Base-by-base conservation (phyloP, 2,113 vertebrate genomes). In the Ptychochromis oligacanthus region DNA sequence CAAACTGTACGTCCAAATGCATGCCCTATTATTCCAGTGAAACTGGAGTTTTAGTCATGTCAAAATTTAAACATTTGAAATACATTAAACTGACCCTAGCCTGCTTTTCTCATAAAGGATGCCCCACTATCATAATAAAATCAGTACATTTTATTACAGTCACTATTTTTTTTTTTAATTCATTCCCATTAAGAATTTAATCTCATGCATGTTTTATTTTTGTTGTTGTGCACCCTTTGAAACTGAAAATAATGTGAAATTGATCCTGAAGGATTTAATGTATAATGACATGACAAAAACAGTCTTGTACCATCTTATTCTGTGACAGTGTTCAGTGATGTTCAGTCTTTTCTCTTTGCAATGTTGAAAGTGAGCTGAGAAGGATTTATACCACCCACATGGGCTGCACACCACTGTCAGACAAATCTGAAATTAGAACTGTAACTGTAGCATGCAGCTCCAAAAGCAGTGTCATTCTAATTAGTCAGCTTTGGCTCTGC, bases 341-440 rank as follows among this genome's bases (percentile, higher is more conserved):
- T 61, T 59, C 74, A 26, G 54, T 83, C 65, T 60, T 87, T 76
- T 76, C 75, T 49, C 34, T 77, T 31, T 22, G 78, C 55, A 31
- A 26, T 62, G 79, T 77, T 78, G 55, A 70, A 80, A 77, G 31
- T 85, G 79, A 83, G 60, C 86, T 88, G 62, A 87, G 65, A 92
- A 85, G 61, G 86, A 75, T 88, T 81, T 79, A 75, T 80, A 86
- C 83, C 93, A 79, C 92, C 91, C 89, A 94, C 86, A 43, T 75
- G 80, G 88, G 87, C 81, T 59, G 60, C 62, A 70, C 80, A 70
- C 80, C 77, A 72, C 65, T 49, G 88, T 91, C 86, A 89, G 61
- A 89, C 80, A 81, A 78, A 87, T 90, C 62, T 75, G 64, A 92
- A 88, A 83, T 88, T 86, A 89, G 77, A 89, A 57, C 67, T 31